Conservation (phyloP, 2,113 vertebrate genomes). For the Pollimyrus isidori region DNA sequence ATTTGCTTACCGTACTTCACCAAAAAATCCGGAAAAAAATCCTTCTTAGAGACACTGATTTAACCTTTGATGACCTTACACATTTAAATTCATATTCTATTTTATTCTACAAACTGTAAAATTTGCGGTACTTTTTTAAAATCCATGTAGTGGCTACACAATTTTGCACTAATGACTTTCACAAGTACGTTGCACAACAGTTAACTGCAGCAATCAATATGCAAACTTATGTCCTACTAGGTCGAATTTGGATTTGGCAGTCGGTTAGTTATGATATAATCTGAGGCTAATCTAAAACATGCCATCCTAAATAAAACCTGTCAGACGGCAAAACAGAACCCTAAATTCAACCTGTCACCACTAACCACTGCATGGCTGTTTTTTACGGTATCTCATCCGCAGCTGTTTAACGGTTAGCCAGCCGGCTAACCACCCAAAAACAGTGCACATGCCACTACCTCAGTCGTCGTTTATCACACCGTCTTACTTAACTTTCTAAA, state of each 20-base stretch:
- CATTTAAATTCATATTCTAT: background rate
- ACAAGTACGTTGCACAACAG: background rate
- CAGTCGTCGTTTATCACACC: background rate
- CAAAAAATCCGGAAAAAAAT: background rate
- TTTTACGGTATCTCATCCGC: background rate
- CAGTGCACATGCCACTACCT: background rate
- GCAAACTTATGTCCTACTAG: background rate
- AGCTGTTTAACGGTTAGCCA: background rate
- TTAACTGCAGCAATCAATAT: background rate
- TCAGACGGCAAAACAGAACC: background rate
- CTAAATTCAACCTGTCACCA: background rate
- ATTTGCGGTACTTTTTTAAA: background rate
- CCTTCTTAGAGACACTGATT: background rate
- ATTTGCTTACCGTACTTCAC: background rate
- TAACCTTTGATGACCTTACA: background rate
- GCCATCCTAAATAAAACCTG: background rate
- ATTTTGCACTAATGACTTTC: background rate
- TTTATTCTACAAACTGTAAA: background rate
- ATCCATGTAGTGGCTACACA: background rate
- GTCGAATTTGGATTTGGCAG: background rate
- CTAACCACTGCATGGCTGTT: background rate
- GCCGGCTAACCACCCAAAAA: background rate
- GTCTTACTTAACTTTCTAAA: background rate
- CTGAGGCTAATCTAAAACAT: background rate
- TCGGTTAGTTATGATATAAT: background rate